Evolutionary conservation across 37 sponge, comb jelly and placozoan species (phyloP), one percentile per base, ranked within the genome.

Genomic region (Agelas oroides): DNA sequence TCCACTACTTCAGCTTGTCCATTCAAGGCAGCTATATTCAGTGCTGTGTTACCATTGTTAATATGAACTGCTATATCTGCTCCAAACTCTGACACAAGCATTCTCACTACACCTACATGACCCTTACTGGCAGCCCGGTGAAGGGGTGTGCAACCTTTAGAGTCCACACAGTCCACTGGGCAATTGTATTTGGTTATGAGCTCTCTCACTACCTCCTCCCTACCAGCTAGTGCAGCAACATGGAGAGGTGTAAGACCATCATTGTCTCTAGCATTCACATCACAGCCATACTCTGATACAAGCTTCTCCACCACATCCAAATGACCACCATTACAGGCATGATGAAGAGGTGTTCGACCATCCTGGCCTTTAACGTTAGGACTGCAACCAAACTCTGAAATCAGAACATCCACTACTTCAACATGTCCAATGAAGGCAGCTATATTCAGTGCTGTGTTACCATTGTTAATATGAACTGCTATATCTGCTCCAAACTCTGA

Each of bases 71-170:
- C 46, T 46, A 8, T 8, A 46, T 46, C 37, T 34, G 37, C 40
- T 71, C 15, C 37, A 33, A 34, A 38, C 40, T 71, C 40, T 19
- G 21, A 39, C 35, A 39, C 32, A 24, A 34, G 24, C 37, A 39
- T 34, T 25, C 41, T 24, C 24, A 34, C 37, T 38, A 35, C 35
- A 33, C 72, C 46, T 8, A 8, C 46, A 46, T 46, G 46, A 46
- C 46, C 46, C 37, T 38, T 17, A 19, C 39, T 37, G 35, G 72
- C 72, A 32, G 72, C 72, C 37, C 1, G 0, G 23, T 71, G 72
- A 34, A 71, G 39, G 31, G 72, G 72, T 38, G 72, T 71, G 37
- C n/a, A 36, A 36, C 72, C 72, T 36, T 71, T 5, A 25, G 18
- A 40, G 24, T 38, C 72, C 41, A 24, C 19, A 18, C 40, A 39